Conservation (phyloP, 1,140 invertebrate genomes). For the Drosophila willistoni region DNA sequence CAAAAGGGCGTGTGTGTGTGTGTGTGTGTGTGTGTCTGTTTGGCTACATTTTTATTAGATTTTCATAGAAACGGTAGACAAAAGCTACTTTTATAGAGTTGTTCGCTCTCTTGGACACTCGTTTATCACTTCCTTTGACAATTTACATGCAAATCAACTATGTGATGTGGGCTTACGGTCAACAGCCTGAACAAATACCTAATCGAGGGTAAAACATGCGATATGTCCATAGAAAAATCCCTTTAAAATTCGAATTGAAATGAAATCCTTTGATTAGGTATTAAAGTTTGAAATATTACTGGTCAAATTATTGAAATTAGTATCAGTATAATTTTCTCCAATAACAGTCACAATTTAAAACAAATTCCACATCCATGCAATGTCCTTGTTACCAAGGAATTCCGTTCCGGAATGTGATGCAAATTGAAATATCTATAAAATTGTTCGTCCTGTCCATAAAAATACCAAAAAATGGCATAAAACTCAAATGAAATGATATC, state of each 20-base stretch:
- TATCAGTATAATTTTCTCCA: too few species aligned
- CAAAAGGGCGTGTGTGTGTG: constrained; percentile 48
- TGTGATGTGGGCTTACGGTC: constrained; percentile 15
- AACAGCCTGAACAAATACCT: neutral
- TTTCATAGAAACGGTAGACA: constrained; percentile 57
- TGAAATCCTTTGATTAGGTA: too few species aligned
- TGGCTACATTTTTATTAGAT: constrained; percentile 74
- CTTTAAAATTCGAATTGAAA: too few species aligned
- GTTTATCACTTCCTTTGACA: constrained; percentile 79
- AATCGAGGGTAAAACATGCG: neutral
- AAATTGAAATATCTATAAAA: neutral
- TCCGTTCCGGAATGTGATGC: neutral
- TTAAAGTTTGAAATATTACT: too few species aligned
- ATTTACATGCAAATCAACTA: constrained; percentile 76
- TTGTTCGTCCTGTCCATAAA: constrained; percentile 3
- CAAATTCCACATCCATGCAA: too few species aligned
- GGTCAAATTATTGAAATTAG: too few species aligned
- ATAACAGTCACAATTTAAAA: too few species aligned
- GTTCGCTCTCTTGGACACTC: constrained; percentile 41
- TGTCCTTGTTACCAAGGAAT: neutral
- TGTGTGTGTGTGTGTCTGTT: constrained; percentile 35
- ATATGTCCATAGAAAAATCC: neutral
- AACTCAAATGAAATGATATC: constrained; percentile 1
- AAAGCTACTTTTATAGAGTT: constrained; percentile 39
- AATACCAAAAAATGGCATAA: constrained; percentile 1